Evolutionary conservation across 64 coral and sea anemone genomes (phyloP).

Genomic region (Stylophora pistillata): DNA sequence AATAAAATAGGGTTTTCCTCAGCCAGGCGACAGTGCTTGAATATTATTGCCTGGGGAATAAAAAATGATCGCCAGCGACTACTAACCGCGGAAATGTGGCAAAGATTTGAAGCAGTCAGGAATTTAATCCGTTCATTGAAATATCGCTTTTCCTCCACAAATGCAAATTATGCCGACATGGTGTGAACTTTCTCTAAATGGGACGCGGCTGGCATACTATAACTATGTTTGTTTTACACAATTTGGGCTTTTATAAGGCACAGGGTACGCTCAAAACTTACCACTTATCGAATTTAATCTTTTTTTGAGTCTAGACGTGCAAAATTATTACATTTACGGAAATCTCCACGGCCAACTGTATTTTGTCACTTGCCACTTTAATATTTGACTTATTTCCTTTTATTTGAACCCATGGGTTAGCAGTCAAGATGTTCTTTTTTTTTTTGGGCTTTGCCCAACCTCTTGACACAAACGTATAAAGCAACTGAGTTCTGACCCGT

Average conservation of each 20-base stretch:
- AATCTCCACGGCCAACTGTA: background rate
- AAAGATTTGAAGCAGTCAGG: background rate
- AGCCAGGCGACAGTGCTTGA: no score
- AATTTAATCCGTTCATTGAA: background rate
- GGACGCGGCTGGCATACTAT: background rate
- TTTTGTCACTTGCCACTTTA: background rate
- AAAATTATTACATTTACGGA: background rate
- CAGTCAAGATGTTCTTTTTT: no score
- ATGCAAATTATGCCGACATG: slow-evolving; percentile 5
- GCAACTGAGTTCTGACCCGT: no score
- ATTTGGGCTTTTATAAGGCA: background rate
- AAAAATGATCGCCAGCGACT: background rate
- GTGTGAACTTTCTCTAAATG: slow-evolving; percentile 1
- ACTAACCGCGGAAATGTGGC: background rate
- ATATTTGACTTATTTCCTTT: background rate
- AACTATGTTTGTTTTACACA: slow-evolving; percentile 9
- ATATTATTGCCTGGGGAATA: background rate
- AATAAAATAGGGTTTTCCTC: background rate
- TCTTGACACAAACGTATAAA: no score
- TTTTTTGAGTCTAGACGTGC: background rate
- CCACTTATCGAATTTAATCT: background rate
- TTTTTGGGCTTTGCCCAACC: no score
- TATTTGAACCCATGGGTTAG: no score
- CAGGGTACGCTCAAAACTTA: background rate
- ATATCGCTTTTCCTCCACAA: background rate